Conservation (phyloP, 2,888 invertebrate species). For the Zeuzera pyrina region DNA sequence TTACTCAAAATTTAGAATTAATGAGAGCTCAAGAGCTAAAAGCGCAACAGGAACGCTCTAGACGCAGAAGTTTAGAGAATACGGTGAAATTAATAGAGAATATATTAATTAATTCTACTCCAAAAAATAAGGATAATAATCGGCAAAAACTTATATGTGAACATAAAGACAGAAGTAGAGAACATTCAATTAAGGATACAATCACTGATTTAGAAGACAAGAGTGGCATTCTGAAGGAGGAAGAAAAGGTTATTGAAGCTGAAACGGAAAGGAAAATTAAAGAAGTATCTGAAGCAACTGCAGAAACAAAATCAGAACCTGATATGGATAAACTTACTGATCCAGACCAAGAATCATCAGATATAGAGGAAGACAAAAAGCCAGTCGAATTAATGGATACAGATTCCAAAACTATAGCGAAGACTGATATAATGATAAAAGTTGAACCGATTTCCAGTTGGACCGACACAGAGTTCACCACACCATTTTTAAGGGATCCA, state of each 20-base stretch:
- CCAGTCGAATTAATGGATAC: constrained; percentile 9
- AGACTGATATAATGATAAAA: constrained; percentile 23
- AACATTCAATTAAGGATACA: neutral
- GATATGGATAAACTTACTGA: neutral
- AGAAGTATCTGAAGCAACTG: neutral
- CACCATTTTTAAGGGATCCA: constrained; percentile 38
- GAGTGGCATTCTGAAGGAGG: no score
- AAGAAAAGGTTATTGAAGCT: no score
- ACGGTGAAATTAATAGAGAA: constrained; percentile 52
- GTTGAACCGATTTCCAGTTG: constrained; percentile 26
- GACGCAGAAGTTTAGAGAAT: constrained; percentile 47
- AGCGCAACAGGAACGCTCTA: constrained; percentile 23
- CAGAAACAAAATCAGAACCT: constrained; percentile 3
- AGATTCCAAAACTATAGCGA: neutral
- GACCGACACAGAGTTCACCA: constrained; percentile 24
- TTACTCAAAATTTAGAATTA: constrained; percentile 24
- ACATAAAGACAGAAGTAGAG: neutral
- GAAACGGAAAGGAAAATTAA: no score
- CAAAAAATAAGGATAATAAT: neutral
- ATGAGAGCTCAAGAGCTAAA: constrained; percentile 21
- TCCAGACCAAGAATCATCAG: constrained; percentile 8
- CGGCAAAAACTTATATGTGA: no score
- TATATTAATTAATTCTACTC: constrained; percentile 33
- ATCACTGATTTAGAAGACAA: no score
- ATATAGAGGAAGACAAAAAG: constrained; percentile 10